Base-by-base conservation (phyloP, 2,113 vertebrate genomes). In the Trinectes maculatus region DNA sequence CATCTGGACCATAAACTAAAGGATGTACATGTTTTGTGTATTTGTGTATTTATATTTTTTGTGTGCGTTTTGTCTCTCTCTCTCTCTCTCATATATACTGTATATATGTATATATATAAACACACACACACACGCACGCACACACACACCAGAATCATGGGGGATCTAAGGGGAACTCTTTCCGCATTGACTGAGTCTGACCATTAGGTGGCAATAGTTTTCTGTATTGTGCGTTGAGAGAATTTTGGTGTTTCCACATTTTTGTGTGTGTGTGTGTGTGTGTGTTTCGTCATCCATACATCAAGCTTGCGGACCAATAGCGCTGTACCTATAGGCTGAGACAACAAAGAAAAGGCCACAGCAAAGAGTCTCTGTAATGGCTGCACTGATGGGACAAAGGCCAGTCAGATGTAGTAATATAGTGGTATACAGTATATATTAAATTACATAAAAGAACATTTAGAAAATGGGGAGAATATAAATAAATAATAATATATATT, bases 161-260 rank as follows among this genome's bases (percentile, higher is more conserved):
- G n/a, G 22, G 9, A 33, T 44, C 21, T 48, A 18, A 61, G 13
- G 25, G 46, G 29, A 71, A 36, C 13, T 49, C 6, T 19, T 25
- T 21, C 29, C 77, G 85, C 57, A 85, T 67, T 79, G 34, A 52
- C 67, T 6, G 2, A 3, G 25, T 78, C 15, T 79, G 46, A 39
- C 83, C 90, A 77, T 74, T 8, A 85, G 89, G 79, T 73, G 89
- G 85, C 89, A 90, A 37, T 89, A 69, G 49, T 48, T 88, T 80
- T 74, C 89, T 89, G 88, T 69, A 10, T 13, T 60, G 40, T 47
- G 44, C 48, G 49, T 15, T 51, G 5, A 19, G 8, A 39, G 2
- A 12, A 43, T 36, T 61, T 65, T 36, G 6, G 47, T 37, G 12
- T 79, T 57, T 68, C 15, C 37, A 26, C 52, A 22, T 34, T 55